Evolutionary conservation across 2,113 vertebrate species (phyloP), one percentile per base, ranked within the genome.

Genomic region (Crotalus helleri): DNA sequence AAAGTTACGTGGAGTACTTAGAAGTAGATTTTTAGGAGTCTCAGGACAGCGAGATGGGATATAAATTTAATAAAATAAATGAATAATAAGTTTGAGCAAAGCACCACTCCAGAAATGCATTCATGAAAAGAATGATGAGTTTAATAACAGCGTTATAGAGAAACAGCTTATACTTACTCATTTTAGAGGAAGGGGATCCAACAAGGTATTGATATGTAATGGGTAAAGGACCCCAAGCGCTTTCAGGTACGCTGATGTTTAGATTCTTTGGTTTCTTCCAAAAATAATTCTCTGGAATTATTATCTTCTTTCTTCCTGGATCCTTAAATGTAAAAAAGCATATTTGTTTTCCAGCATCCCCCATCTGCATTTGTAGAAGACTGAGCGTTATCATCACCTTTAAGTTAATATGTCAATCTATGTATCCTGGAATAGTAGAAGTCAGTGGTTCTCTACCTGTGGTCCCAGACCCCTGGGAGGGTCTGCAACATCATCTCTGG

Each of bases 181-280:
- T 96, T 93, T 39, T 13, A 29, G 55, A 58, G 88, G 91, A 23
- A 74, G 8, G 59, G 33, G 81, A 92, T 8, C 91, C 93, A 91
- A 90, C 87, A 11, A 92, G 69, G 29, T 90, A 90, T 46, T 94
- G 39, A 19, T 92, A 91, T 26, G n/a, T 33, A 12, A 90, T 91
- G 1, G 46, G 21, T 44, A 95, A 92, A 59, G 44, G 49, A 13
- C 91, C 55, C 24, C 64, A 51, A 10, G 94, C 59, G 2, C 69
- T 86, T 58, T 69, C 23, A 90, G 94, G 91, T 33, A 91, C 24
- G 19, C 6, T 81, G 64, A 88, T 39, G 88, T 90, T 88, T 87
- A 4, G 1, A 59, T 26, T 90, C 85, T 0, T 8, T 88, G 46
- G 0, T 1, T 87, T 94, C 92, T 91, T 87, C 85, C 15, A 33